These are phyloP conservation scores for Danio aesculapii DNA, from an alignment of 2,797 vertebrate species.

Conservation along the genomic window DNA sequence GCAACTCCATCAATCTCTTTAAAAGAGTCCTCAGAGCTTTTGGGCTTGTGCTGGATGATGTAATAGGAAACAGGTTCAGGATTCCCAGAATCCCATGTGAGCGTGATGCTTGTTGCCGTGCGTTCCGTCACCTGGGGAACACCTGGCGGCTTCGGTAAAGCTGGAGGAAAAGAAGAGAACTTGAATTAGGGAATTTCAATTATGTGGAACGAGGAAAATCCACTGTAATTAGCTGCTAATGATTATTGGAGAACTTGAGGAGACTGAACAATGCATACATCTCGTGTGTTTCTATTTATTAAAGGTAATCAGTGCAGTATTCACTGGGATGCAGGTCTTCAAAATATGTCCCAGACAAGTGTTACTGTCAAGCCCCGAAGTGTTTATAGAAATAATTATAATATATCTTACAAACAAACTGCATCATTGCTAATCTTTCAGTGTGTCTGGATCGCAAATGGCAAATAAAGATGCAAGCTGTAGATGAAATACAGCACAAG, in stretches of 20 bases:
- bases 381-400: too few relatives aligned
- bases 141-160: slow-evolving; percentile 94
- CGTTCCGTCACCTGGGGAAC: slow-evolving; percentile 94
- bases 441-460: background rate
- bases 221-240: slow-evolving; percentile 25
- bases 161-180: slow-evolving; percentile 70
- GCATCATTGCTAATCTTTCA: background rate
- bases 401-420: too few relatives aligned
- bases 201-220: slow-evolving; percentile 34
- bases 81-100: slow-evolving; percentile 99
- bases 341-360: slow-evolving; percentile 5
- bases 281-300: background rate
- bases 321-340: too few relatives aligned
- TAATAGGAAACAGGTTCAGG: slow-evolving; percentile 97
- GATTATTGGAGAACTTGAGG: background rate
- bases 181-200: slow-evolving; percentile 51
- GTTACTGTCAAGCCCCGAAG: background rate
- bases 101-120: slow-evolving; percentile 96
- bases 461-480: background rate
- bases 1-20: slow-evolving; percentile 98
- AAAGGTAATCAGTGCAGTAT: too few relatives aligned
- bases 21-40: slow-evolving; percentile 91
- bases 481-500: background rate
- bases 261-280: background rate
- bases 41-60: slow-evolving; percentile 97